Evolutionary conservation across 2,888 invertebrate genomes (phyloP), one percentile per base, ranked within the genome.

Genomic region (Rhamphomyia laevipes): DNA sequence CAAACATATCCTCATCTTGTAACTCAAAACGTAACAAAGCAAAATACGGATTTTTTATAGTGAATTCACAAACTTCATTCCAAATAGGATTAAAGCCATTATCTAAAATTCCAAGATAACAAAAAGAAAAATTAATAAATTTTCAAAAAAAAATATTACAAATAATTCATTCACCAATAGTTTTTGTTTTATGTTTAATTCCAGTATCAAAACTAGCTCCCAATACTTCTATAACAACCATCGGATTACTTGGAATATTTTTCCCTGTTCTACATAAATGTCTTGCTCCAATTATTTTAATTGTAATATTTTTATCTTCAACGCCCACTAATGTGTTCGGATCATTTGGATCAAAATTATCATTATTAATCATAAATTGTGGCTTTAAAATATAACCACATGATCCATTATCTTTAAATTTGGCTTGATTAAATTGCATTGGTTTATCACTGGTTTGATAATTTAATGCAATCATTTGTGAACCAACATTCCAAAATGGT

Each of bases 381-480:
- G 97, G 96, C 64, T 90, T 88, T 48, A 97, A 70, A 1, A 99
- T 74, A 66, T 87, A 99, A 0, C 99, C 99, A 66, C 93, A 94
- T 31, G 80, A 77, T 0, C 93, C 95, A 63, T 99, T 99, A 63
- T 89, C 85, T 27, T 84, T 74, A 65, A 99, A 99, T 65, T 87
- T 87, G 0, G 90, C 93, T 64, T 87, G 84, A 70, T 99, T 97
- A 11, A 96, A 65, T 70, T 99, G 96, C 95, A 99, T 97, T 12
- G 91, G 77, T 63, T 88, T 89, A 66, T 97, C 97, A 53, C 82
- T 78, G 0, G 97, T 97, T 71, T 99, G 99, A 70, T 93, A 99
- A 71, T 99, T 99, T 4, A 99, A 73, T 0, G 97, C 96, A 1
- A 92, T 89, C 93, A 99, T 91, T 71, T 99, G 99, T 43, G 88